Conservation (phyloP, 2,888 invertebrate genomes). For the Himalopsyche tibetana region DNA sequence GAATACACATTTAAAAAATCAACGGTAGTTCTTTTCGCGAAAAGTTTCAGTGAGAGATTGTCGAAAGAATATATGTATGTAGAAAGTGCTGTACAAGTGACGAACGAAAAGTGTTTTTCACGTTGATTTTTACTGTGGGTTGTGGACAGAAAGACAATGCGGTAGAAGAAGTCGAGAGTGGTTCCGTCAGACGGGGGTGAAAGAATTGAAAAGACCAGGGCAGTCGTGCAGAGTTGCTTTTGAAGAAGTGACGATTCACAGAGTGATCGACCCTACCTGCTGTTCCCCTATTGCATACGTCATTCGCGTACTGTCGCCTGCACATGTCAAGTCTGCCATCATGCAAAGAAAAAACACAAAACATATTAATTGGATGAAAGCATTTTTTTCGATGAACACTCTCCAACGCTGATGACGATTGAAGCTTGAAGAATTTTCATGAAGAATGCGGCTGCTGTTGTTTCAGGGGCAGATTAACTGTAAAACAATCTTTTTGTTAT, state of each 20-base stretch:
- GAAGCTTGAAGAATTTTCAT: background rate
- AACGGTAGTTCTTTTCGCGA: background rate
- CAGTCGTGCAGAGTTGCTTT: conserved; percentile 35
- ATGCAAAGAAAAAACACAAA: conserved; percentile 77
- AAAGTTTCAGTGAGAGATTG: background rate
- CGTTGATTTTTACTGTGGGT: conserved; percentile 4
- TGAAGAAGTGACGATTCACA: conserved; percentile 38
- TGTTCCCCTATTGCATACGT: conserved; percentile 98
- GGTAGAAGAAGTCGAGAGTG: conserved; percentile 35
- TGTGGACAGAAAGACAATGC: background rate
- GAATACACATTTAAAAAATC: background rate
- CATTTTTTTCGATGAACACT: background rate
- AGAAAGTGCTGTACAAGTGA: conserved; percentile 13
- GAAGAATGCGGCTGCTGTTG: background rate
- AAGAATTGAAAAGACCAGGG: conserved; percentile 36
- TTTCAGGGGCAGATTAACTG: background rate
- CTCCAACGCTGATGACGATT: background rate
- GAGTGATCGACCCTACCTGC: conserved; percentile 86
- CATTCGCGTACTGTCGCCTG: conserved; percentile 95
- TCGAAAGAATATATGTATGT: background rate
- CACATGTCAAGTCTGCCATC: conserved; percentile 98
- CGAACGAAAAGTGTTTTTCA: background rate
- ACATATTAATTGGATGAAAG: conserved; percentile 62
- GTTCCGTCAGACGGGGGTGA: conserved; percentile 36
- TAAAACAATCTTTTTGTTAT: background rate